A percentile compares a stretch with the other conserved stretches of the same genome.
Conservation (phyloP, 2,113 vertebrate genomes). For the Mesembrinibis cayennensis region DNA sequence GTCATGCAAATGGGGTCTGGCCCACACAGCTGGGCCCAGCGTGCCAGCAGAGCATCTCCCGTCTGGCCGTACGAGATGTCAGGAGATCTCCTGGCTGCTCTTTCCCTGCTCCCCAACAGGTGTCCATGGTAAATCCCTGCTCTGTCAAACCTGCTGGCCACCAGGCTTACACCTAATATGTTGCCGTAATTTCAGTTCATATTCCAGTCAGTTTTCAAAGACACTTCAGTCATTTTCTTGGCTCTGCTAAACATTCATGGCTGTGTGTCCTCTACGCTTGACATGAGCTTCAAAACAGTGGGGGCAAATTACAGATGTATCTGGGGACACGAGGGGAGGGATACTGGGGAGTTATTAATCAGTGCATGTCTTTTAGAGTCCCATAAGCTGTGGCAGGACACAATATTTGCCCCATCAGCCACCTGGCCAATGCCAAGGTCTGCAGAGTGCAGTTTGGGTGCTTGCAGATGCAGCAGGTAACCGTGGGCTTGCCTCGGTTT, state of each 20-base stretch:
- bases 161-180: not conserved
- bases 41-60: not conserved
- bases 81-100: not conserved
- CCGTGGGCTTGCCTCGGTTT: not conserved
- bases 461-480: not conserved
- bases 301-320: not conserved
- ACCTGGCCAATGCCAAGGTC: not conserved
- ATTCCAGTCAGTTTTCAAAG: not conserved
- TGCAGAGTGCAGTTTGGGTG: not conserved
- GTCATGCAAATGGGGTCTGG: not conserved
- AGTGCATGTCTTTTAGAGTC: not conserved
- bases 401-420: not conserved
- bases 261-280: fast-evolving
- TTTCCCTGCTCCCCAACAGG: not conserved
- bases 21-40: not conserved
- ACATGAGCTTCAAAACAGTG: not conserved
- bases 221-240: not conserved
- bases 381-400: not conserved
- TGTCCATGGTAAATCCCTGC: not conserved
- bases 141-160: not conserved
- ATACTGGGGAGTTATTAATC: not conserved
- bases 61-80: fast-evolving
- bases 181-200: not conserved
- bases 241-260: not conserved
- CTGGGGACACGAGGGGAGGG: not conserved